A percentile compares a stretch with the other conserved stretches of the same genome.
Conservation (phyloP, 2,797 vertebrate species). For the Limnodromus scolopaceus region DNA sequence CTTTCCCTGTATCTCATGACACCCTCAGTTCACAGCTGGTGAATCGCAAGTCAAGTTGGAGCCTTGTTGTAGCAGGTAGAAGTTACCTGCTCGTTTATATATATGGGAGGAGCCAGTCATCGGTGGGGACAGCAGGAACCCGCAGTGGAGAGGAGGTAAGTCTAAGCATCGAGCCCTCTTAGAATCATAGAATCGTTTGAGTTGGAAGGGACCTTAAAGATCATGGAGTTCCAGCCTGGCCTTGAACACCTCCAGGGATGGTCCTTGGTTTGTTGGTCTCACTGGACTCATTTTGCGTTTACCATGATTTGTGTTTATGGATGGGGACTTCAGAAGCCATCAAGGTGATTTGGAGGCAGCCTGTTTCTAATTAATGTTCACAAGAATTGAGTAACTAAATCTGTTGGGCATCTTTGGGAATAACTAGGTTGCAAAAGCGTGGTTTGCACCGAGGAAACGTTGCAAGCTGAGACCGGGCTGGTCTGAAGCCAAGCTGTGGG, state of each 20-base stretch:
- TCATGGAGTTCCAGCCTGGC: no score
- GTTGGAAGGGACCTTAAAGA: no score
- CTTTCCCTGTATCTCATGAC: fast-evolving
- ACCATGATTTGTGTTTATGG: not conserved
- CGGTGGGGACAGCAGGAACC: not conserved
- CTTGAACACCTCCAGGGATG: no score
- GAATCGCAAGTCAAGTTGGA: not conserved
- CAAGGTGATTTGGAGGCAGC: not conserved
- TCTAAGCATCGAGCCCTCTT: not conserved
- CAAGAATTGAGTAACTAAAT: not conserved
- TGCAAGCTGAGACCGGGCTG: not conserved
- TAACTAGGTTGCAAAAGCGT: not conserved
- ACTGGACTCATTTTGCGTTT: not conserved
- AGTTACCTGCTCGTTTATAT: not conserved
- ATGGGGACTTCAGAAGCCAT: not conserved
- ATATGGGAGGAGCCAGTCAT: not conserved
- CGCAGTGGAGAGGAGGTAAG: fast-evolving
- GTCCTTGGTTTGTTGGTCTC: not conserved
- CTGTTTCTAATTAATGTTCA: not conserved
- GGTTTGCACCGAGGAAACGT: not conserved
- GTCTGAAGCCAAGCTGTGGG: not conserved
- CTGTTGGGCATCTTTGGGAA: not conserved
- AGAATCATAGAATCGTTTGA: no score
- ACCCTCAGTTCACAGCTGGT: not conserved
- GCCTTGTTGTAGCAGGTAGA: not conserved